A percentile compares a stretch with the other conserved stretches of the same genome.
phyloP scores from a whole-genome alignment of 2,113 vertebrate genomes.

The Tychaedon coryphoeus region DNA sequence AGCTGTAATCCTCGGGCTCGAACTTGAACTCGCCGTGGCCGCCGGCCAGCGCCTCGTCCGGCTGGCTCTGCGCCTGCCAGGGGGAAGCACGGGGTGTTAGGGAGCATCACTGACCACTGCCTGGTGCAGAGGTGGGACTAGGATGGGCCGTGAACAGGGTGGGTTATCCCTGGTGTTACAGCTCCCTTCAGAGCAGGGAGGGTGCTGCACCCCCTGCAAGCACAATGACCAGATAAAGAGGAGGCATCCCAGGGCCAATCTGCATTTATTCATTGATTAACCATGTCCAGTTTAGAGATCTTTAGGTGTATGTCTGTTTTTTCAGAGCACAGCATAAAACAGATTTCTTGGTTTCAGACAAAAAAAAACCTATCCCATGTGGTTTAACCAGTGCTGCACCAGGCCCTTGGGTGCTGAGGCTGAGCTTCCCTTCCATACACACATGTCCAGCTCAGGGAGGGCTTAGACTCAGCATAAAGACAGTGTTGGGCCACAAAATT shows the following conservation, averaged over 20 bases:
- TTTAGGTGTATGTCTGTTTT: neutral
- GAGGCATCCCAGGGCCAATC: neutral
- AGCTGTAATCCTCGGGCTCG: slow-evolving; percentile 84
- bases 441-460: neutral
- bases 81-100: neutral
- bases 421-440: neutral
- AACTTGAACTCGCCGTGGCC: slow-evolving; percentile 88
- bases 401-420: neutral
- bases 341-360: neutral
- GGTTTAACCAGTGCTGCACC: fast-evolving
- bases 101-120: neutral
- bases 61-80: slow-evolving; percentile 71
- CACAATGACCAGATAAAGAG: neutral
- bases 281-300: neutral
- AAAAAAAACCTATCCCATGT: fast-evolving
- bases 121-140: fast-evolving
- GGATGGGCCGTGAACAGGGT: neutral
- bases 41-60: slow-evolving; percentile 51
- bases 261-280: neutral
- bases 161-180: neutral
- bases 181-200: fast-evolving
- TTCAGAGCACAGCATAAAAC: neutral
- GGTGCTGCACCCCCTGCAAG: neutral
- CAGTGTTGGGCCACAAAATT: neutral
- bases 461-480: neutral